phyloP scores from a whole-genome alignment of 1,140 invertebrate genomes.

The Lepidurus arcticus region DNA sequence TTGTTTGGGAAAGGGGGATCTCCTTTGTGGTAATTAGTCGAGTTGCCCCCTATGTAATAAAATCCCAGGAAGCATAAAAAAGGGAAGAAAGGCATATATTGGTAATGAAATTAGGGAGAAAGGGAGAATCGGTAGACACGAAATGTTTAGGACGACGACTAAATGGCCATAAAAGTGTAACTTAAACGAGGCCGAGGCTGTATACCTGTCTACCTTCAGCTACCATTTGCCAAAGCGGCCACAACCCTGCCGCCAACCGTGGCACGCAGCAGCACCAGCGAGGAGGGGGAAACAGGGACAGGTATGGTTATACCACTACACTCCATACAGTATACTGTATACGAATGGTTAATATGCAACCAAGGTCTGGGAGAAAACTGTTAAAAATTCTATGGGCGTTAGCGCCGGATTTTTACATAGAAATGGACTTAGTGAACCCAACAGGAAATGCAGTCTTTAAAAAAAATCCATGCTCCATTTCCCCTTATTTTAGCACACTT shows the following conservation, averaged over 20 bases:
- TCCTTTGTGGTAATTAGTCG: background rate
- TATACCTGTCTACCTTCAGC: constrained; percentile 18
- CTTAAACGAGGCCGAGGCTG: constrained; percentile 17
- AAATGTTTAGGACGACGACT: constrained; percentile 11
- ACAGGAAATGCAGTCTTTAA: background rate
- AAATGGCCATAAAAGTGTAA: constrained; percentile 19
- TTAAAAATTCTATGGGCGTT: background rate
- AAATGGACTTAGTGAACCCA: background rate
- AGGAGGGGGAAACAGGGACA: background rate
- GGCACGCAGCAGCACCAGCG: background rate
- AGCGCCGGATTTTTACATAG: background rate
- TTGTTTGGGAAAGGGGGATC: background rate
- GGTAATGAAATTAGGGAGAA: constrained; percentile 12
- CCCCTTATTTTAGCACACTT: too few species aligned
- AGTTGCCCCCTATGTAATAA: background rate
- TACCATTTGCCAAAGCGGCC: constrained; percentile 21
- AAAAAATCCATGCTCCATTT: too few species aligned
- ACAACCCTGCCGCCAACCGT: constrained; percentile 3
- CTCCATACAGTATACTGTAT: background rate
- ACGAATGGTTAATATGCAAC: background rate
- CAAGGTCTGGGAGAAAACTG: background rate
- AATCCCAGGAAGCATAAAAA: background rate
- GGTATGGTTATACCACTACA: background rate
- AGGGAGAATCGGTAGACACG: background rate
- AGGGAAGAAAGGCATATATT: background rate